Evolutionary conservation across 2,888 invertebrate species (phyloP).

Genomic region (Camptogramma bilineatum): DNA sequence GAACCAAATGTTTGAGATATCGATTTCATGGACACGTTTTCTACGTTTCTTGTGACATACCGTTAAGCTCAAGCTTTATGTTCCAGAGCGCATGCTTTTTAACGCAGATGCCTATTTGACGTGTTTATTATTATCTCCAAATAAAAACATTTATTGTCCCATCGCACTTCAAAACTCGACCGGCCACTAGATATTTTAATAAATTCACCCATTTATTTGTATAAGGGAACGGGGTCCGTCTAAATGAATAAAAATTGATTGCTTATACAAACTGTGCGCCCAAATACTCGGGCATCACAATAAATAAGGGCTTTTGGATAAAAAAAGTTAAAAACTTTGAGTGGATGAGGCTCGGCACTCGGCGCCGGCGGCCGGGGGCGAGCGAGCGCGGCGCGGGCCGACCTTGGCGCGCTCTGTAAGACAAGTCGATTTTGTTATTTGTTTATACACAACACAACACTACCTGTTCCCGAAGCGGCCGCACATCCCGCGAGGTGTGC

Average conservation of each 20-base stretch:
- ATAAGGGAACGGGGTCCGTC: conserved; percentile 76
- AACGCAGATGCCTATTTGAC: conserved; percentile 30
- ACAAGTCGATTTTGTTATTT: conserved; percentile 85
- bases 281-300: conserved; percentile 83
- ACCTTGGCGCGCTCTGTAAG: conserved; percentile 81
- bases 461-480: conserved; percentile 71
- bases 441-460: conserved; percentile 84
- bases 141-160: conserved; percentile 30
- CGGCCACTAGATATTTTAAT: conserved; percentile 34
- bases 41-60: conserved; percentile 57
- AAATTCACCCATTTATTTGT: conserved; percentile 79
- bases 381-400: conserved; percentile 60
- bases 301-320: conserved; percentile 80
- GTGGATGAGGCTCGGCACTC: conserved; percentile 57
- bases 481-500: conserved; percentile 46
- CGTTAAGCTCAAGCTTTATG: conserved; percentile 41
- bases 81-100: conserved; percentile 33
- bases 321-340: conserved; percentile 70
- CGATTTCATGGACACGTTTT: conserved; percentile 72
- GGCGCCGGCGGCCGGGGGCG: conserved; percentile 45
- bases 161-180: conserved; percentile 8
- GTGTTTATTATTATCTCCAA: conserved; percentile 34
- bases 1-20: conserved; percentile 74
- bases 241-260: conserved; percentile 86
- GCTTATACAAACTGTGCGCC: conserved; percentile 85